A percentile compares a stretch with the other conserved stretches of the same genome.
Evolutionary conservation across 2,888 invertebrate species (phyloP).

Genomic region (Urechis unicinctus): DNA sequence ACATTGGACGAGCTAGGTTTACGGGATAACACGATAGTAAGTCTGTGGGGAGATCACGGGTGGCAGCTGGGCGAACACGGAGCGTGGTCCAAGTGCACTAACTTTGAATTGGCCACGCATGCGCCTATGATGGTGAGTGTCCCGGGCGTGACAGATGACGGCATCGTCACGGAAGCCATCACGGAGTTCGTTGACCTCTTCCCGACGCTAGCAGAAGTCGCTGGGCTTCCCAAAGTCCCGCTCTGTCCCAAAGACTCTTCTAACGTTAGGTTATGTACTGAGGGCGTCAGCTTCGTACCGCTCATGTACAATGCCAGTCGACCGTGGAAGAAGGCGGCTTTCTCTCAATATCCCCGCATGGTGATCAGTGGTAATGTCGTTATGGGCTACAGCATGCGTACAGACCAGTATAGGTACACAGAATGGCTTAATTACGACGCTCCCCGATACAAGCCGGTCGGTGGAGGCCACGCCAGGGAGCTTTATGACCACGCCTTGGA

Average conservation of each 20-base stretch:
- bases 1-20: slow-evolving; percentile 9
- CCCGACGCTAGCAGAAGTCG: slow-evolving; percentile 29
- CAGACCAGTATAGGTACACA: slow-evolving; percentile 22
- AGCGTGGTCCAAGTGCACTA: slow-evolving; percentile 26
- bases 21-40: slow-evolving; percentile 15
- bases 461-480: too few species aligned
- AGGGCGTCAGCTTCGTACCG: slow-evolving; percentile 14
- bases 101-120: slow-evolving; percentile 24
- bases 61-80: too few species aligned
- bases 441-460: slow-evolving; percentile 4
- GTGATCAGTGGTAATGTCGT: slow-evolving; percentile 19
- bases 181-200: slow-evolving; percentile 31
- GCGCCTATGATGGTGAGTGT: slow-evolving; percentile 29
- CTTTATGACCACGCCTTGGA: slow-evolving; percentile 14
- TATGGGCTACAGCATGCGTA: slow-evolving; percentile 28
- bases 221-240: slow-evolving; percentile 15
- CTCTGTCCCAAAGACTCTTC: slow-evolving; percentile 14
- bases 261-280: slow-evolving; percentile 8
- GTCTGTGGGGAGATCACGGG: too few species aligned
- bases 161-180: slow-evolving; percentile 22
- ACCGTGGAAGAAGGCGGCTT: slow-evolving; percentile 15
- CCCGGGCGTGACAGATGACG: slow-evolving; percentile 26
- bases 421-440: slow-evolving; percentile 21
- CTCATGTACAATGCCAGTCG: too few species aligned
- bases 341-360: slow-evolving; percentile 22